These are phyloP conservation scores for Neocrepidodera transversa DNA, from an alignment of 2,888 invertebrate species.

Conservation along the genomic window DNA sequence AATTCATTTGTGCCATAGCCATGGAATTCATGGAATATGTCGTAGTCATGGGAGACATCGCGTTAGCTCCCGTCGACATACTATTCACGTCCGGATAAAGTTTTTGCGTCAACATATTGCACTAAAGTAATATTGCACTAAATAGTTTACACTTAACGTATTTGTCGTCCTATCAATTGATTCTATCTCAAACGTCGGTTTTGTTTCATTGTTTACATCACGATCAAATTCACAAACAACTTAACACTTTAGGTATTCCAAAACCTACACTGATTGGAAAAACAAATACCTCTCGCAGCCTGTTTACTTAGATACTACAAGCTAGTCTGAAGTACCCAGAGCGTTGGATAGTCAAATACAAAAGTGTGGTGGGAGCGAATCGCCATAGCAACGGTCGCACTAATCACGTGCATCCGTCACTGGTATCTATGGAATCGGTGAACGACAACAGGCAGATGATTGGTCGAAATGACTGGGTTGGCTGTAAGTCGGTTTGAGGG, in stretches of 20 bases:
- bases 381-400: slow-evolving; percentile 51
- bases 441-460: slow-evolving; percentile 41
- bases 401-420: slow-evolving; percentile 44
- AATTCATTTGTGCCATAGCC: slow-evolving; percentile 69
- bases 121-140: slow-evolving; percentile 41
- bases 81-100: slow-evolving; percentile 75
- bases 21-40: slow-evolving; percentile 83
- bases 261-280: slow-evolving; percentile 65
- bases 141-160: slow-evolving; percentile 31
- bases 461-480: slow-evolving; percentile 40
- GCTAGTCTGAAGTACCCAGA: slow-evolving; percentile 62
- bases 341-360: slow-evolving; percentile 63
- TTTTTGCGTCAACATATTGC: slow-evolving; percentile 70
- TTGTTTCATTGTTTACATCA: slow-evolving; percentile 64
- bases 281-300: slow-evolving; percentile 64
- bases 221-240: slow-evolving; percentile 62
- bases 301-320: slow-evolving; percentile 64
- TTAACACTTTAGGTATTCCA: slow-evolving; percentile 63
- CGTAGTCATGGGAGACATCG: slow-evolving; percentile 79
- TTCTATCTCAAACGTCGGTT: slow-evolving; percentile 61
- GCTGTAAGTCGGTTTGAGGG: slow-evolving; percentile 37
- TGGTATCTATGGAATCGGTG: slow-evolving; percentile 45
- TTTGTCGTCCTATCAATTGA: slow-evolving; percentile 48
- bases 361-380: slow-evolving; percentile 54
- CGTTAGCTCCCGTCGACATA: slow-evolving; percentile 71